Base-by-base conservation (phyloP, 2,797 vertebrate genomes). In the Vireo griseus region DNA sequence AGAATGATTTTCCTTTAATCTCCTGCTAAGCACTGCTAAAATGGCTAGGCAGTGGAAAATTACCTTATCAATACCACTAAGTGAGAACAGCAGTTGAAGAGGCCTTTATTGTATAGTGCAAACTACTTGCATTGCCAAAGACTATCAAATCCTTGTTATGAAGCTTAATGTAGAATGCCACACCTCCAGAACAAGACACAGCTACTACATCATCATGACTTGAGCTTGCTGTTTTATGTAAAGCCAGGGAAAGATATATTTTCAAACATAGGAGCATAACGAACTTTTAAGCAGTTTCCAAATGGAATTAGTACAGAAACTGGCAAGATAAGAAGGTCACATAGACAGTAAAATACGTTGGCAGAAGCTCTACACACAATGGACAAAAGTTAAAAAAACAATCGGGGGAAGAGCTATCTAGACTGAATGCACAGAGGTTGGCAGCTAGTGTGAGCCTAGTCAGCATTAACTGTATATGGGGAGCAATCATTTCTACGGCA, bases 31-130 rank as follows among this genome's bases (percentile, higher is more conserved):
- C 67, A 62, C 50, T 66, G 69, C 76, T 94, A 88, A 90, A 95
- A 88, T 94, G 77, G 85, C 58, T 91, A 63, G 76, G 88, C 90
- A 90, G 67, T 95, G 95, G 95, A 97, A 96, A 96, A 95, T 93
- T 92, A 85, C 68, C 79, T 94, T 89, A 95, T 94, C 77, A 75
- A 88, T 95, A 88, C 31, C 63, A 80, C 85, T 94, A 94, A 84
- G 67, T 40, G 68, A 93, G 63, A 92, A 79, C 40, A 84, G 80
- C 74, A 87, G 13, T 47, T 90, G 63, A 83, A 90, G 69, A 74
- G 63, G 58, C 33, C 79, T 86, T 94, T 87, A 72, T 35, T 42
- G 40, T 78, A 65, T 45, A 79, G 63, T 62, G 69, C 69, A 81
- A 87, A 69, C 39, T 65, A 51, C 58, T 51, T 57, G 35, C 68